These are phyloP conservation scores for Pseudomyrmex gracilis DNA, from an alignment of 1,140 invertebrate genomes.

Conservation along the genomic window DNA sequence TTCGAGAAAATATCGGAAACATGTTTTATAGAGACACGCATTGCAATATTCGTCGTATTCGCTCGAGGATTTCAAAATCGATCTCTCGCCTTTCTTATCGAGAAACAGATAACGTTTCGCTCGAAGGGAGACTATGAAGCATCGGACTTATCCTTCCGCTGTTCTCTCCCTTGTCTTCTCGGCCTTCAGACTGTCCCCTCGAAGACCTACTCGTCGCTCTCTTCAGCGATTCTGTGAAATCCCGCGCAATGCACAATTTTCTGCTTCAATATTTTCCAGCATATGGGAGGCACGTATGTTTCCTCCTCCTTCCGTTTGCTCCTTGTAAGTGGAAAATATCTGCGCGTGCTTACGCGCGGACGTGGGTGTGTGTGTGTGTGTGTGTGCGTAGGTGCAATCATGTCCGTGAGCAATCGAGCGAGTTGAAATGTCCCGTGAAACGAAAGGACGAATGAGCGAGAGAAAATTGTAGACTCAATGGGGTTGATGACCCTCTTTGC, in stretches of 20 bases:
- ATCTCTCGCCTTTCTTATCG: not conserved
- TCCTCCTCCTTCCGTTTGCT: not conserved
- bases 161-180: conserved; percentile 25
- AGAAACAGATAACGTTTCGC: conserved; percentile 1
- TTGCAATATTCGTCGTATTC: too few species aligned
- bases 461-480: conserved; percentile 52
- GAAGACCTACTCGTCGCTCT: conserved; percentile 30
- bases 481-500: conserved; percentile 37
- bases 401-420: conserved; percentile 44
- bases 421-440: conserved; percentile 23
- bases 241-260: conserved; percentile 67
- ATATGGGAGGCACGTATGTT: conserved; percentile 46
- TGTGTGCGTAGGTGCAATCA: conserved; percentile 2
- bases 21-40: too few species aligned
- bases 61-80: too few species aligned
- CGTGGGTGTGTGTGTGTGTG: not conserved
- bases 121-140: not conserved
- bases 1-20: too few species aligned
- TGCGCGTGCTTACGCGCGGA: not conserved
- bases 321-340: conserved; percentile 16
- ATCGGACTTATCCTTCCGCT: not conserved
- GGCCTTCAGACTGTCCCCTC: not conserved
- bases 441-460: conserved; percentile 37
- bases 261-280: conserved; percentile 67
- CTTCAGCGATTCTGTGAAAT: conserved; percentile 50